Evolutionary conservation across 2,888 invertebrate genomes (phyloP).

Genomic region (Trachelus tabidus): DNA sequence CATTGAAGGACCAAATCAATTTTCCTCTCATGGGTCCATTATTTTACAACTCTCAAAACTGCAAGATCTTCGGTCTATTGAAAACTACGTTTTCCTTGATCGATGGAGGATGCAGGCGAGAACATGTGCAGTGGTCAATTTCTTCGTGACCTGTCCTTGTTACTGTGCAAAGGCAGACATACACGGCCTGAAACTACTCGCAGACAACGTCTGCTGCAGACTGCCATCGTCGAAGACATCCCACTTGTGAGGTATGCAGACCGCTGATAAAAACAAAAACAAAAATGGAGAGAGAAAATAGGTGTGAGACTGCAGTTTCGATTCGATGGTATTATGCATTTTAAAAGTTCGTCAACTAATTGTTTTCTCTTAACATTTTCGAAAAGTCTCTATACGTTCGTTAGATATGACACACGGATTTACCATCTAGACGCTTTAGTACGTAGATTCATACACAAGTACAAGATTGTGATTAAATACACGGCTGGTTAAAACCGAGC

Average conservation of each 20-base stretch:
- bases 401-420: constrained; percentile 3
- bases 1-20: constrained; percentile 37
- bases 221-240: neutral
- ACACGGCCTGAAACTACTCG: neutral
- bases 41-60: neutral
- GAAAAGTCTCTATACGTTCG: neutral
- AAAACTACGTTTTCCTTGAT: neutral
- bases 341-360: neutral
- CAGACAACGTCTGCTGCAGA: neutral
- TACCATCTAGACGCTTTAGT: neutral
- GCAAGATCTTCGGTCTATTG: neutral
- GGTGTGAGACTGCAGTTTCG: constrained; percentile 20
- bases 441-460: neutral
- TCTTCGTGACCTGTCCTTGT: neutral
- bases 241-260: neutral
- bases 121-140: neutral
- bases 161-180: neutral
- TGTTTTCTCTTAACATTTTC: neutral
- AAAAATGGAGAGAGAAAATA: constrained; percentile 8
- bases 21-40: constrained; percentile 4
- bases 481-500: neutral
- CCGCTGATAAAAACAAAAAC: neutral
- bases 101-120: neutral
- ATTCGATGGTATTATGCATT: constrained; percentile 17
- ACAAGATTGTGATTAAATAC: neutral